Conservation (phyloP, 1,140 invertebrate genomes). For the Dufourea novaeangliae region DNA sequence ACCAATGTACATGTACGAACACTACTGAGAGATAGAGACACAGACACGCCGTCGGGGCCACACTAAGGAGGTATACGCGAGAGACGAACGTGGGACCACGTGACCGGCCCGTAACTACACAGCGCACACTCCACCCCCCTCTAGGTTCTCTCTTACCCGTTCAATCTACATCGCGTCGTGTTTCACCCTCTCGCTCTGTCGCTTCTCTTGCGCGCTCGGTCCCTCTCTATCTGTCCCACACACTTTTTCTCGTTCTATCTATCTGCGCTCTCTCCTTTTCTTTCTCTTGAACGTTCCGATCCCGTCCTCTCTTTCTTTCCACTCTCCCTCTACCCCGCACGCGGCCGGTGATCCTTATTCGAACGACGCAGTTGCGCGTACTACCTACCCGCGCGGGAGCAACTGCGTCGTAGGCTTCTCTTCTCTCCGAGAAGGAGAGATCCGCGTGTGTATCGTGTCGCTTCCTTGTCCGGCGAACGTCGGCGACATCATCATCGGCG, state of each 20-base stretch:
- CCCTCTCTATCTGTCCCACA: constrained; percentile 8
- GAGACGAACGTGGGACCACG: constrained; percentile 64
- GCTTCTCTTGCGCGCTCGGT: neutral
- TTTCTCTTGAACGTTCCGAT: neutral
- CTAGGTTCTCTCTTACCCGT: neutral
- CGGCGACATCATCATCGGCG: neutral
- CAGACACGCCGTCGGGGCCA: constrained; percentile 1
- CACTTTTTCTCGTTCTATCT: neutral
- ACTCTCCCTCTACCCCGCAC: constrained; percentile 21
- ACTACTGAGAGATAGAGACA: too few relatives aligned
- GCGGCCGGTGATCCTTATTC: constrained; percentile 68
- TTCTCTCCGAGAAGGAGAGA: constrained; percentile 53
- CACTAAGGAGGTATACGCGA: constrained; percentile 49
- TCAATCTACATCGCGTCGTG: constrained; percentile 7
- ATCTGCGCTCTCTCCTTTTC: neutral
- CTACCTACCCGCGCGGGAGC: constrained; percentile 62
- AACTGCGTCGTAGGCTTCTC: constrained; percentile 66
- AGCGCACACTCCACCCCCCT: constrained; percentile 26
- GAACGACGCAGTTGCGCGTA: constrained; percentile 70
- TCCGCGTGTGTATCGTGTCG: constrained; percentile 42
- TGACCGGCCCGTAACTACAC: constrained; percentile 65
- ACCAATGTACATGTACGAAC: too few relatives aligned
- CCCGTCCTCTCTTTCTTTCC: constrained; percentile 11
- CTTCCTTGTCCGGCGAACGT: constrained; percentile 58
- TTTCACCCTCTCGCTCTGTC: neutral